Base-by-base conservation (phyloP, 1,140 invertebrate genomes). In the Ectropis grisescens region DNA sequence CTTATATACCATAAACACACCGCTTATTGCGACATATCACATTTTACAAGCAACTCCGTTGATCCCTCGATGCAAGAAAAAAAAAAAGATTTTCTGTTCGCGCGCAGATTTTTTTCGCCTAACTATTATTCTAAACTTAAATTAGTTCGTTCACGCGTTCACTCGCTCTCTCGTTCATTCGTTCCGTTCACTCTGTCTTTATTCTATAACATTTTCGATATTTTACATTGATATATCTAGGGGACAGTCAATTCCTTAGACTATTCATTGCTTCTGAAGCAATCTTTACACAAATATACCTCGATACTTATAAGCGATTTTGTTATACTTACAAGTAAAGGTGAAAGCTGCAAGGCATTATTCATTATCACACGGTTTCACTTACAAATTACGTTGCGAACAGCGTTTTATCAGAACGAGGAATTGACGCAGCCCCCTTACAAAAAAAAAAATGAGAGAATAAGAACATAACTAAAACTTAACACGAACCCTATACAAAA, bases 101-200 rank as follows among this genome's bases (percentile, higher is more conserved):
- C 59, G 59, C 51, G 50, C 65, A 65, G 58, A 68, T 53, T 65
- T 56, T 70, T 67, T 76, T 80, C 54, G 58, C 71, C 75, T 80
- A 80, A 72, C 75, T 80, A 80, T 58, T 57, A 19, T 8, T 54
- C 75, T 80, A 80, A 49, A 65, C 69, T 80, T 79, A 79, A 57
- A 61, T 56, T 58, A 64, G 47, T 10, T 35, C 44, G 47, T 31
- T 48, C 68, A 66, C 52, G 41, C 68, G 48, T 57, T 41, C 56
- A 39, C 40, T 51, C 62, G 44, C 39, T 49, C 67, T 47, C 52
- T 43, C 49, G 47, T 48, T 43, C 60, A 41, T 41, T 40, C 50
- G 38, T 43, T 49, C 24, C n/a, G 37, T 48, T 52, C 59, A 58
- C 24, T 10, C 39, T 48, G 55, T 58, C 59, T 68, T 50, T 69